Evolutionary conservation across 2,888 invertebrate genomes (phyloP), one percentile per base, ranked within the genome.

Genomic region (Apamea monoglypha): DNA sequence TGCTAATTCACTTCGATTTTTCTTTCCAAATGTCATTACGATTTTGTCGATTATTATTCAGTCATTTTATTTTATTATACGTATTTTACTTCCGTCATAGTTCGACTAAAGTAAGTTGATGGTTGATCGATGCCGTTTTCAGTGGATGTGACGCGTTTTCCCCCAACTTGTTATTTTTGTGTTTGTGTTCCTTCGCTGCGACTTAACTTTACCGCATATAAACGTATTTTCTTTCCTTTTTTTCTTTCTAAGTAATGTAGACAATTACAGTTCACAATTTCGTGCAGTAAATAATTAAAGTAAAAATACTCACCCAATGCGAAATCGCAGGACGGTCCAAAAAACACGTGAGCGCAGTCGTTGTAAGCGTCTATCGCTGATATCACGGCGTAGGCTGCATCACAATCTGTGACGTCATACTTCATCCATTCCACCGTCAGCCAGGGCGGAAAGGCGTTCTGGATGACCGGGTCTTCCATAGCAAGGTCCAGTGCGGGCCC

Each of bases 251-350:
- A n/a, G 12, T n/a, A 59, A 59, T 59, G n/a, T 59, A n/a, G 56
- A n/a, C 12, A 4, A 12, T 12, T 2, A 4, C 4, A 59, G 5
- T 4, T 56, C 21, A 29, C 3, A 21, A 18, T 59, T 32, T 47
- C n/a, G 1, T 76, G 10, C 14, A 59, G n/a, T 36, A 64, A n/a
- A 72, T 44, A 64, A 7, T 18, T 0, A 59, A 21, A 64, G 12
- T 14, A 56, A 1, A 59, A 40, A 53, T 7, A 97, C 98, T 97
- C 95, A 98, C 98, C 98, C 75, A 98, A 94, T 50, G 98, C 98
- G 93, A 98, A 98, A 91, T 99, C 98, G 90, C 98, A 99, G 1
- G 98, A 97, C 0, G 98, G 98, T 18, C 98, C 98, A 89, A 99
- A 98, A 90, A 98, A 98, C 0, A 98, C 97, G 91, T 98, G 98